These are phyloP conservation scores for Lepidocyrtinus sp. DNA, from an alignment of 2,888 invertebrate species.

Conservation along the genomic window DNA sequence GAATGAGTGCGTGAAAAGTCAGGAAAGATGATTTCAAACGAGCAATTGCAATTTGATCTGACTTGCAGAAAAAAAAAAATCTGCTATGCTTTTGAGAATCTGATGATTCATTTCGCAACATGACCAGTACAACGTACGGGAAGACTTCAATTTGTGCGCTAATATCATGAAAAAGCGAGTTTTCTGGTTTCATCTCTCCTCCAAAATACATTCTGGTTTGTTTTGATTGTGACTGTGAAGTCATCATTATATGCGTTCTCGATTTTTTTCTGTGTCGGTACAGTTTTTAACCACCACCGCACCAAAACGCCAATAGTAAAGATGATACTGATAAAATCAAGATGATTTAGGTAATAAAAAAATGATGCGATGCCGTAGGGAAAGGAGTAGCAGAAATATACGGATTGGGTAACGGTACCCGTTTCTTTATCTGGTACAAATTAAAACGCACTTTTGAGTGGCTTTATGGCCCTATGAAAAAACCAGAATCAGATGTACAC, in stretches of 20 bases:
- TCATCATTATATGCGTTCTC: neutral
- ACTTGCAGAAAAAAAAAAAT: no score
- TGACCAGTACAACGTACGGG: no score
- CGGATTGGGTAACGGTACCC: constrained; percentile 38
- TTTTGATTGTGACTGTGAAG: neutral
- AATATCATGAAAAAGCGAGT: neutral
- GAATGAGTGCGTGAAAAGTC: neutral
- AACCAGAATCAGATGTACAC: neutral
- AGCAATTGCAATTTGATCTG: neutral
- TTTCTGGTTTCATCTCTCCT: no score
- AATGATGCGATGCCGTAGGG: neutral
- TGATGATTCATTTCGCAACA: neutral
- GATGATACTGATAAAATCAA: no score
- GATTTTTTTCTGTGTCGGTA: neutral
- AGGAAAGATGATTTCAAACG: neutral
- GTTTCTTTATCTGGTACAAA: constrained; percentile 16
- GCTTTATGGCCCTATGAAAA: neutral
- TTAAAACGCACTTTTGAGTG: constrained; percentile 26
- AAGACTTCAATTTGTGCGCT: neutral
- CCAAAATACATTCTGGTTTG: neutral
- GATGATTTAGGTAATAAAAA: no score
- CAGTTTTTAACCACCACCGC: neutral
- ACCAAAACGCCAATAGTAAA: no score
- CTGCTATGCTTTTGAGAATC: neutral
- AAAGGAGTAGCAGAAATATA: neutral